Conservation (phyloP, 2,797 vertebrate genomes). For the Pseudomugil gertrudae region DNA sequence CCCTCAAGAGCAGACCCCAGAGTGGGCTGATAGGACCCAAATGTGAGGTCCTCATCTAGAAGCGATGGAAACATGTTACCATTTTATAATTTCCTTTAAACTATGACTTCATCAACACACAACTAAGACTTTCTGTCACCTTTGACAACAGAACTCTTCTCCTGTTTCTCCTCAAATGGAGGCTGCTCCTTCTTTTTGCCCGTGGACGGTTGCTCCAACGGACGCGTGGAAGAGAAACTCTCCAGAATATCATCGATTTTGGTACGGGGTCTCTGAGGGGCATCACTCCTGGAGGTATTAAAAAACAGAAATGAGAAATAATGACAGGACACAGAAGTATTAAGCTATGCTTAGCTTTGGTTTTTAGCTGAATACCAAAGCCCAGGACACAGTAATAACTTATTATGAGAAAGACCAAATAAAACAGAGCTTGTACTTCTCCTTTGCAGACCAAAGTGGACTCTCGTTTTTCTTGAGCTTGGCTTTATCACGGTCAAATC, state of each 20-base stretch:
- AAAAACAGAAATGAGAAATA: background rate
- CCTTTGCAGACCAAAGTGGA: conserved; percentile 56
- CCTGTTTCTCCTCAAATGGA: conserved; percentile 59
- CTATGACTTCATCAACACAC: background rate
- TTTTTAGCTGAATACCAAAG: conserved; percentile 19
- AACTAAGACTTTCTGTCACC: conserved; percentile 62
- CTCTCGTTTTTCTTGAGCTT: conserved; percentile 62
- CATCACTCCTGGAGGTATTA: conserved; percentile 64
- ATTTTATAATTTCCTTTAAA: background rate
- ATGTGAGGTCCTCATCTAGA: conserved; percentile 83
- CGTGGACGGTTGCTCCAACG: conserved; percentile 72
- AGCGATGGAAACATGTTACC: background rate
- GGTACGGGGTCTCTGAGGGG: conserved; percentile 79
- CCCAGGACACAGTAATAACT: conserved; percentile 54
- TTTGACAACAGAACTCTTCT: conserved; percentile 66
- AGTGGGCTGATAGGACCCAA: conserved; percentile 89
- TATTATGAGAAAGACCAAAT: conserved; percentile 24
- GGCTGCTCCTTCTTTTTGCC: conserved; percentile 76
- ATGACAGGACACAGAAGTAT: background rate
- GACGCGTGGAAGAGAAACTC: conserved; percentile 74
- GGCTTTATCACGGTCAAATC: conserved; percentile 78
- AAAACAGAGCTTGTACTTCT: conserved; percentile 63
- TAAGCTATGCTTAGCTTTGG: conserved; percentile 7
- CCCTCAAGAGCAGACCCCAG: conserved; percentile 78
- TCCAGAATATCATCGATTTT: conserved; percentile 89